Evolutionary conservation across 2,888 invertebrate species (phyloP).

Genomic region (Xestia c-nigrum): DNA sequence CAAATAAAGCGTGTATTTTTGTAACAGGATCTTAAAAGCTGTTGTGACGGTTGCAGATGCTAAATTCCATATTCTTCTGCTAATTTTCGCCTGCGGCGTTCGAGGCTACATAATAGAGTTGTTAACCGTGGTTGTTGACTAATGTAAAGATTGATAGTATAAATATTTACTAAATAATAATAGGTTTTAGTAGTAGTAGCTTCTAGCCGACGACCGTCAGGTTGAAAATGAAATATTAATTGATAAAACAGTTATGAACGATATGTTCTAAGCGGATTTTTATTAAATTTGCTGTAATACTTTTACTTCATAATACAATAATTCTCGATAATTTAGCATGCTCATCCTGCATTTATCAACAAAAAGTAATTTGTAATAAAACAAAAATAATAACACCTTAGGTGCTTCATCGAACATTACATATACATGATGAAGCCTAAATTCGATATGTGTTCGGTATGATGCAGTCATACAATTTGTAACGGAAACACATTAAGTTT

Average conservation of each 20-base stretch:
- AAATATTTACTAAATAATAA: neutral
- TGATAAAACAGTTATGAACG: neutral
- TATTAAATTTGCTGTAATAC: neutral
- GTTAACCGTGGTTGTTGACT: neutral
- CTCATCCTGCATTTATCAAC: slow-evolving; percentile 10
- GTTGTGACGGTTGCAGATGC: neutral
- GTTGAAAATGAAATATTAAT: neutral
- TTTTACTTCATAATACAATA: neutral
- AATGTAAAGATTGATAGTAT: neutral
- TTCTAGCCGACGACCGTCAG: neutral
- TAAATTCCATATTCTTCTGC: slow-evolving; percentile 31
- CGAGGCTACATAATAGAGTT: neutral
- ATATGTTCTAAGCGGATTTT: neutral
- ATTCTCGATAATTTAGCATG: neutral
- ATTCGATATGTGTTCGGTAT: no score
- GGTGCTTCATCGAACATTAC: slow-evolving; percentile 17
- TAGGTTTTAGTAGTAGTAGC: neutral
- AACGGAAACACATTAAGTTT: slow-evolving; percentile 32
- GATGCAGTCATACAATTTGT: slow-evolving; percentile 20
- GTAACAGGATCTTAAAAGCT: slow-evolving; percentile 22
- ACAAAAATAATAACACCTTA: slow-evolving; percentile 7
- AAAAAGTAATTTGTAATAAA: slow-evolving; percentile 41
- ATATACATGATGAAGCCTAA: neutral
- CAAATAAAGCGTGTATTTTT: neutral
- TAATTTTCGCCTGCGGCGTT: slow-evolving; percentile 22